Base-by-base conservation (phyloP, 2,888 invertebrate genomes). In the Marasmarcha lunaedactyla region DNA sequence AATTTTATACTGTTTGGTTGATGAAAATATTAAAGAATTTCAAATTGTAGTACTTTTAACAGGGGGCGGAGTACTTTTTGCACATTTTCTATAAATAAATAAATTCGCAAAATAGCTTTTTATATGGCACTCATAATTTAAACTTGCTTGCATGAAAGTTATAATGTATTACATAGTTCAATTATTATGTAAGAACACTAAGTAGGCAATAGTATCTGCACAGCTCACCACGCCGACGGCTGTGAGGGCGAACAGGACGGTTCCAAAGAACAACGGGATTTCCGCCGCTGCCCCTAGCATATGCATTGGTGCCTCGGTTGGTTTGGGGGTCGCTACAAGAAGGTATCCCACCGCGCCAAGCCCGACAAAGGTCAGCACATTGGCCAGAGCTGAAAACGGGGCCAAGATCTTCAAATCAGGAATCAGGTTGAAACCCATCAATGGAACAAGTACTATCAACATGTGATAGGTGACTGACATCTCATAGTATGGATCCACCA, bases 161-260 rank as follows among this genome's bases (percentile, higher is more conserved):
- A 7, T 30, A 11, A 30, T 7, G n/a, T 10, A 26, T 12, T 39
- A n/a, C n/a, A n/a, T n/a, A n/a, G n/a, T n/a, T n/a, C n/a, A n/a
- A n/a, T n/a, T n/a, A n/a, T n/a, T n/a, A n/a, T n/a, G n/a, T n/a
- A n/a, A n/a, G n/a, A n/a, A n/a, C n/a, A n/a, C n/a, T n/a, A n/a
- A n/a, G n/a, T n/a, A n/a, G n/a, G n/a, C n/a, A n/a, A n/a, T n/a
- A n/a, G n/a, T n/a, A n/a, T n/a, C n/a, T n/a, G n/a, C n/a, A n/a
- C n/a, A n/a, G 10, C 90, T 85, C 59, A 91, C 91, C 72, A 91
- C 90, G 14, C 91, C 91, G 25, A 91, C 90, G 1, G 91, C 91
- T 51, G 91, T 97, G 51, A 97, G 86, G 0, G 97, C 94, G 69
- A 95, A 97, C 41, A 97, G 84, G 1, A 94, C 93, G 0, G 95